These are phyloP conservation scores for Proteles cristata DNA, from an alignment of 2,113 vertebrate species.

Conservation along the genomic window DNA sequence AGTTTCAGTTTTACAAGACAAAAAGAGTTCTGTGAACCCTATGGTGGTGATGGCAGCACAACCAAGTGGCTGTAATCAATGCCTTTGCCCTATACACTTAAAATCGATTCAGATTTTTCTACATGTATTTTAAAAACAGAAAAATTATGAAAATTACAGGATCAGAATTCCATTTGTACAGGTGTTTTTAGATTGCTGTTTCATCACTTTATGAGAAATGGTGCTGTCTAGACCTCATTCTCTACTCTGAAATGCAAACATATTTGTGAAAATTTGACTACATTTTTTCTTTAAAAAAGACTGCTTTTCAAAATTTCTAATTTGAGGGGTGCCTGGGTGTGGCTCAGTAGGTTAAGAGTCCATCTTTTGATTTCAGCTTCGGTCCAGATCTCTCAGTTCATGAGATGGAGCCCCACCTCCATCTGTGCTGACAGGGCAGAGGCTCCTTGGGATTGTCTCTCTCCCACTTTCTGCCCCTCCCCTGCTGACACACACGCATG, in stretches of 20 bases:
- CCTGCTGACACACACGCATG: too few relatives aligned
- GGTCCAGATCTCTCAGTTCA: too few relatives aligned
- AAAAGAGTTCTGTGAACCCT: background rate
- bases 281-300: background rate
- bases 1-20: background rate
- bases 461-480: too few relatives aligned
- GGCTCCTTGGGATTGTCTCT: too few relatives aligned
- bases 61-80: background rate
- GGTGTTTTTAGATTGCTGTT: background rate
- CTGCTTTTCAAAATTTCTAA: background rate
- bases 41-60: background rate
- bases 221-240: background rate
- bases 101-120: background rate
- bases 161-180: background rate
- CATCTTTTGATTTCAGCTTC: too few relatives aligned
- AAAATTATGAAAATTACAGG: background rate
- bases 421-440: too few relatives aligned
- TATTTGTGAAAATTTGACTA: background rate
- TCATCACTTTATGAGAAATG: background rate
- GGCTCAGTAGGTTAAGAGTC: too few relatives aligned
- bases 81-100: background rate
- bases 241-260: constrained; percentile 7
- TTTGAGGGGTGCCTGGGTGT: too few relatives aligned
- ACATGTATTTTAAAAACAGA: background rate
- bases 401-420: too few relatives aligned